Evolutionary conservation across 2,113 vertebrate genomes (phyloP), one percentile per base, ranked within the genome.

Genomic region (Perccottus glenii): DNA sequence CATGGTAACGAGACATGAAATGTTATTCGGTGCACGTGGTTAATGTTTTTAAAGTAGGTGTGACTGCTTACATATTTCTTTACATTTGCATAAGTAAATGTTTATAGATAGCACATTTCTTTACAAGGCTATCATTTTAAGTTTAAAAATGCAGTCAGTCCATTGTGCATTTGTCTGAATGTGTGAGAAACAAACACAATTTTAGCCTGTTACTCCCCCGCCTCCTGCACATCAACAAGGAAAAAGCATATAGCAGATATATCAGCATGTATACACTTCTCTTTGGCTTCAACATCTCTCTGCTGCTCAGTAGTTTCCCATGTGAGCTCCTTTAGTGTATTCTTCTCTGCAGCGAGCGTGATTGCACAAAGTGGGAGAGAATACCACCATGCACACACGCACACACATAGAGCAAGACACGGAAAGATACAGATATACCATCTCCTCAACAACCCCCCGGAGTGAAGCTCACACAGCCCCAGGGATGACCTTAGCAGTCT

Each of bases 401-500:
- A 15, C 36, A 19, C 9, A 43, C 35, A 57, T 8, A 60, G 14
- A 27, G 5, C 19, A 27, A 38, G 10, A 49, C 19, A 58, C 6
- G 44, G 4, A 60, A 5, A 45, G 4, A 60, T 15, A 69, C 14
- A 44, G 27, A 65, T n/a, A 19, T 16, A n/a, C 65, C 33, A 33
- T 78, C 71, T 75, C 60, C 67, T n/a, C 48, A 59, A 49, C 64
- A 46, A 62, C 59, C 72, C 77, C 86, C 85, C 11, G 44, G 67
- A 59, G 83, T 19, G 83, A 79, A 76, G 75, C 78, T 56, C 68
- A 73, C 76, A 73, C 60, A 62, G 68, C 63, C 78, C n/a, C 0
- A 66, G 59, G 70, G 76, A 45, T 86, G 86, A 89, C 89, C 87
- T 89, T 88, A 81, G 46, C 80, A 70, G 53, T 66, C 62, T 83